Conservation (phyloP, 2,113 vertebrate genomes). For the Ceyx melanurus region DNA sequence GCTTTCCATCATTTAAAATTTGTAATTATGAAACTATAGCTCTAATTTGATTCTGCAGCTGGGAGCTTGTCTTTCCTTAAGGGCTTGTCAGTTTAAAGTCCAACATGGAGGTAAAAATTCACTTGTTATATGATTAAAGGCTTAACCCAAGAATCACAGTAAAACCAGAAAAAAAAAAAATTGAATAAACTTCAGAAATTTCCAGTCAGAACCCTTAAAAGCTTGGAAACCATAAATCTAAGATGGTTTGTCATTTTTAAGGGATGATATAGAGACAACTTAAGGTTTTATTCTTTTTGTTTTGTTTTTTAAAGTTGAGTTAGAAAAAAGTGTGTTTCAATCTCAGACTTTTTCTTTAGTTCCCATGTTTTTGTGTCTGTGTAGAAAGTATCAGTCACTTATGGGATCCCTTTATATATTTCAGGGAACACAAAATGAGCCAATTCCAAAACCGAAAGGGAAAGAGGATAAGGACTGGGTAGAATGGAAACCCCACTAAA, state of each 20-base stretch:
- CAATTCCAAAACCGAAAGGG: background rate
- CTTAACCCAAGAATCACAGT: background rate
- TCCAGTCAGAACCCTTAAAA: background rate
- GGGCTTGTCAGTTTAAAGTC: background rate
- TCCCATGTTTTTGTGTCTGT: background rate
- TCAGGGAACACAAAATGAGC: background rate
- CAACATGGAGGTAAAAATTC: background rate
- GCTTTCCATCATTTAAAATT: constrained; percentile 23
- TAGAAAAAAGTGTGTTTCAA: background rate
- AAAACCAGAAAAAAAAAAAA: background rate
- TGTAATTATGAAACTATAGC: constrained; percentile 17
- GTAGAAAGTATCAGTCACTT: background rate
- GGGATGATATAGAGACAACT: background rate
- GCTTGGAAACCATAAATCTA: background rate
- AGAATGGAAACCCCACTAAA: background rate
- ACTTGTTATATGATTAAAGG: background rate
- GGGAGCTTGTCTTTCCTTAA: background rate
- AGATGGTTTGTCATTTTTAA: background rate
- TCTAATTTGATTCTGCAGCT: constrained; percentile 31
- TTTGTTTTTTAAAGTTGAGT: background rate
- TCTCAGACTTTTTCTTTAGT: background rate
- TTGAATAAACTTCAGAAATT: background rate
- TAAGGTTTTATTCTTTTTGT: too few relatives aligned
- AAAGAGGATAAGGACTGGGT: background rate
- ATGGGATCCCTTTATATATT: background rate